Conservation (phyloP, 2,113 vertebrate species). For the Colaptes auratus region DNA sequence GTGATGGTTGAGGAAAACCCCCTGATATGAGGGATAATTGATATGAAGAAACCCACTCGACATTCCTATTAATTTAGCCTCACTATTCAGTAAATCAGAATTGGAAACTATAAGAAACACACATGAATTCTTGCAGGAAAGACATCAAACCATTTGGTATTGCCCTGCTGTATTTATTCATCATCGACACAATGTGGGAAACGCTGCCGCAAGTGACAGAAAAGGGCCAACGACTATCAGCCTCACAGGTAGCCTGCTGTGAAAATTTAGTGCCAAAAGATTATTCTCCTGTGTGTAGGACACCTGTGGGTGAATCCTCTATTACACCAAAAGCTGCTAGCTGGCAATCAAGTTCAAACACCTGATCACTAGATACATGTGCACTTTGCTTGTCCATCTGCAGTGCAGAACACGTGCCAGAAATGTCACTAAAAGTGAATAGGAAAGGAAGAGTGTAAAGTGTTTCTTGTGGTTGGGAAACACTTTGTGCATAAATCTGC, state of each 20-base stretch:
- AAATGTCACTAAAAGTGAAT: not conserved
- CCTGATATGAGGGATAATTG: not conserved
- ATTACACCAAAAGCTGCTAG: constrained; percentile 19
- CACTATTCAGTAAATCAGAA: not conserved
- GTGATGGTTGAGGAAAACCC: not conserved
- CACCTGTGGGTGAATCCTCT: constrained; percentile 34
- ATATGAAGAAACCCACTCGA: not conserved
- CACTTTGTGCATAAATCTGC: not conserved
- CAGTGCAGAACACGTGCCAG: not conserved
- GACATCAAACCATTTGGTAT: not conserved
- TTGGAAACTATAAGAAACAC: not conserved
- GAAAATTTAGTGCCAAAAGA: constrained; percentile 47
- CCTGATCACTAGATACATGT: constrained; percentile 24
- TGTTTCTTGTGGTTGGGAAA: not conserved
- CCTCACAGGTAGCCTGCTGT: constrained; percentile 38
- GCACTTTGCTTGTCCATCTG: constrained; percentile 44
- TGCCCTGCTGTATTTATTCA: not conserved
- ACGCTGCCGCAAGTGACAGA: not conserved
- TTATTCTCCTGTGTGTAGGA: not conserved
- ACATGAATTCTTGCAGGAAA: not conserved
- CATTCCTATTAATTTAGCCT: not conserved
- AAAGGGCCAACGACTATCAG: not conserved
- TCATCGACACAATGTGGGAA: not conserved
- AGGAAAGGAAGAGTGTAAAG: not conserved
- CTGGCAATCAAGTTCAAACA: constrained; percentile 48